Base-by-base conservation (phyloP, 2,113 vertebrate genomes). In the Pelusios castaneus region DNA sequence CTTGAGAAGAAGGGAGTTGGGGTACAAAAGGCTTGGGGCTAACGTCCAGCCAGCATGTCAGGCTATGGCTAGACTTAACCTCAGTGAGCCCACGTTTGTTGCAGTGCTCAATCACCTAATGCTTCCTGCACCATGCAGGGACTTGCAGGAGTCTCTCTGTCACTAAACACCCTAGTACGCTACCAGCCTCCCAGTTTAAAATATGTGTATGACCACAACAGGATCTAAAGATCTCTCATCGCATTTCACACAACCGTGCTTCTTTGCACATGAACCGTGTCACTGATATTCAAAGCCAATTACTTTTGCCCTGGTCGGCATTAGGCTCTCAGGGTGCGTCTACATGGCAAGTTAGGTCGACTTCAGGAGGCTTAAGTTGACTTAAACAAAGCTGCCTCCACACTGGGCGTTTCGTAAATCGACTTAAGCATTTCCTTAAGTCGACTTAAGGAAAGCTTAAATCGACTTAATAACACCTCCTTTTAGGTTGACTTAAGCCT, bases 211-310 rank as follows among this genome's bases (percentile, higher is more conserved):
- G 14, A 24, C 10, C 24, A 75, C 27, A 45, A 43, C 54, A 51
- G 8, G 25, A 38, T 21, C 2, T 2, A 6, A 24, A 45, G 0
- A 21, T 63, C 52, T 84, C 87, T 77, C 8, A 16, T 31, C 52
- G 0, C 9, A 0, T 19, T n/a, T 51, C 27, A 5, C 14, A 2
- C 21, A 0, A 1, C 29, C 55, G 77, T 63, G 82, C 49, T 17
- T 1, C 0, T 45, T 0, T 29, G 19, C 19, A 34, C 58, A 25
- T 2, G 25, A 73, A 14, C 3, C 16, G 49, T 6, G 4, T 27
- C 16, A 73, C n/a, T 13, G 10, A 31, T 5, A 19, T 21, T 45
- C 29, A 25, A 51, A 60, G 13, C 21, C 52, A 2, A 0, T 12
- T 41, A 10, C 25, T 45, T 76, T 76, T 41, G 12, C 24, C 73